phyloP scores from a whole-genome alignment of 1,140 invertebrate species.

The Xylocopa sonorina region DNA sequence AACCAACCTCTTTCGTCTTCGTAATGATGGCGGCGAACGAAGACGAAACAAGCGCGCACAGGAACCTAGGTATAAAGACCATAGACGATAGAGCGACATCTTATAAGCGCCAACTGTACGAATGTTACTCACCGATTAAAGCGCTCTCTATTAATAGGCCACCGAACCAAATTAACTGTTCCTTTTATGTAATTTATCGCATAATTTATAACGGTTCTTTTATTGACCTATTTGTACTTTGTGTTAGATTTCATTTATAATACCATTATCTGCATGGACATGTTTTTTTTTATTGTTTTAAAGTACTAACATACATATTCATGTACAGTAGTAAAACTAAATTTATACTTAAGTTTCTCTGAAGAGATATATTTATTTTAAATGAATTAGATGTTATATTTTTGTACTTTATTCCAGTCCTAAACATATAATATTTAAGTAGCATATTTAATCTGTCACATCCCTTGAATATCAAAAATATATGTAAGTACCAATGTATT shows the following conservation, averaged over 20 bases:
- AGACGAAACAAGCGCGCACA: constrained; percentile 56
- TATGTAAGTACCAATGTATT: constrained; percentile 5
- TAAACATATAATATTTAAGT: constrained; percentile 6
- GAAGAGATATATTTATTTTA: not conserved
- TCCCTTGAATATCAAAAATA: constrained; percentile 36
- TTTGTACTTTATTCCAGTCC: not conserved
- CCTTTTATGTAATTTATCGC: not conserved
- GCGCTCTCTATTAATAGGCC: not conserved
- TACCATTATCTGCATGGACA: not conserved
- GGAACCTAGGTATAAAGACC: constrained; percentile 51
- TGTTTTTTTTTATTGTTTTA: not conserved
- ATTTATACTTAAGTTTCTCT: not conserved
- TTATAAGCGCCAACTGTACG: not conserved
- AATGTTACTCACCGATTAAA: not conserved
- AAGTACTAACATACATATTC: not conserved
- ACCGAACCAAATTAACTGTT: not conserved
- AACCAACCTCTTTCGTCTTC: constrained; percentile 63
- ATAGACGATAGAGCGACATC: not conserved
- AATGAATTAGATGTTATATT: not conserved
- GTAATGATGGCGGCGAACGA: constrained; percentile 60
- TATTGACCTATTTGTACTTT: not conserved
- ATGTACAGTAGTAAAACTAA: not conserved
- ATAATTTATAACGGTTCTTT: not conserved
- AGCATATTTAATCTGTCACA: constrained; percentile 1
- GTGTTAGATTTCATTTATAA: not conserved